Evolutionary conservation across 2,797 vertebrate genomes (phyloP).

Genomic region (Manis pentadactyla): DNA sequence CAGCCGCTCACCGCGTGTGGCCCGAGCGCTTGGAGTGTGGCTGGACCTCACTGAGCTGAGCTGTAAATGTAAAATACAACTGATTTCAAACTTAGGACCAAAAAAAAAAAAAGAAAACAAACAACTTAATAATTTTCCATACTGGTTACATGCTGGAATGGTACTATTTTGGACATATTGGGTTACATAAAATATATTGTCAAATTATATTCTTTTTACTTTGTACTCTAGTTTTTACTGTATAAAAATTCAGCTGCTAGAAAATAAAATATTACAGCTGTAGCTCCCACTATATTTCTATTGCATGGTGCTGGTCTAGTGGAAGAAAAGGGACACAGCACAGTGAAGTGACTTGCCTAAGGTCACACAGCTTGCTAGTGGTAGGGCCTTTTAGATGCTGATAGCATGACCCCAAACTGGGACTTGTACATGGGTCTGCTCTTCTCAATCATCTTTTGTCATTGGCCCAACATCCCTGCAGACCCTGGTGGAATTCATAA

Average conservation of each 20-base stretch:
- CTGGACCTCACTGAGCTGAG: rapidly evolving
- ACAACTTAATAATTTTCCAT: not conserved
- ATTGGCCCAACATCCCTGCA: rapidly evolving
- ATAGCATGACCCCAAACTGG: not conserved
- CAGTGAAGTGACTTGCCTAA: not conserved
- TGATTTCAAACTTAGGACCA: not conserved
- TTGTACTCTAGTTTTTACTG: not conserved
- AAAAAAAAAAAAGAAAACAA: not conserved
- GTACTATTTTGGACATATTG: not conserved
- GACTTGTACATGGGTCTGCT: rapidly evolving
- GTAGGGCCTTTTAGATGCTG: not conserved
- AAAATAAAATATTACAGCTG: not conserved
- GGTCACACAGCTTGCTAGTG: not conserved
- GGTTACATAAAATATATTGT: not conserved
- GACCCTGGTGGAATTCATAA: not conserved
- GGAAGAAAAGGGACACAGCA: slow-evolving; percentile 6
- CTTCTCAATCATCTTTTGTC: not conserved
- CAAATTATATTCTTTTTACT: not conserved
- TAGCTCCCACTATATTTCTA: not conserved
- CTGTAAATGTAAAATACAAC: not conserved
- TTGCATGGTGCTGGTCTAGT: not conserved
- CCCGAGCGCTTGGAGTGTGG: not conserved
- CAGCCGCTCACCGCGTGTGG: rapidly evolving
- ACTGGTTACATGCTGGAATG: not conserved
- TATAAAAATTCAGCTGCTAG: not conserved